Evolutionary conservation across 2,888 invertebrate species (phyloP).

Genomic region (Meloe dianella): DNA sequence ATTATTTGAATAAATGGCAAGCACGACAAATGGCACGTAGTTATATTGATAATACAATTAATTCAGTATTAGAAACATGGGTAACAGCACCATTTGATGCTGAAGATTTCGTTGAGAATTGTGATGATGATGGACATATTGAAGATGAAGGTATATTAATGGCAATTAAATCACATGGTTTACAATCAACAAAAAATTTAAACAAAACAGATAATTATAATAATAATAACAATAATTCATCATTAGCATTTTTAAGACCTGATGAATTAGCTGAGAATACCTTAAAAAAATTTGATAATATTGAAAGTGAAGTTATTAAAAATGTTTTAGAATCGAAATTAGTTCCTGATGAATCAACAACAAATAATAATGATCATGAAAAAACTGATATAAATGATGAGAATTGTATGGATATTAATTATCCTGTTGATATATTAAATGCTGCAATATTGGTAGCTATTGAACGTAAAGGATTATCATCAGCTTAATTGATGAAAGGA

Average conservation of each 20-base stretch:
- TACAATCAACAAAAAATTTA: slow-evolving; percentile 58
- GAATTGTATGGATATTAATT: slow-evolving; percentile 37
- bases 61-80: slow-evolving; percentile 70
- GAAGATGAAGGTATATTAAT: slow-evolving; percentile 76
- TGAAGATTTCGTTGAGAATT: slow-evolving; percentile 64
- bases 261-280: slow-evolving; percentile 41
- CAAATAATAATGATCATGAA: slow-evolving; percentile 23
- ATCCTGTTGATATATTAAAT: slow-evolving; percentile 68
- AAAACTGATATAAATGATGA: slow-evolving; percentile 14
- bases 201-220: slow-evolving; percentile 29
- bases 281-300: slow-evolving; percentile 48
- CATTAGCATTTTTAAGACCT: slow-evolving; percentile 19
- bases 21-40: slow-evolving; percentile 70
- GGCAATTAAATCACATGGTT: slow-evolving; percentile 76
- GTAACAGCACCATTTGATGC: slow-evolving; percentile 57
- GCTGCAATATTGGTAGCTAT: slow-evolving; percentile 78
- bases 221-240: slow-evolving; percentile 14
- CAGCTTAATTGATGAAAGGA: slow-evolving; percentile 35
- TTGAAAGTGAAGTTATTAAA: slow-evolving; percentile 43
- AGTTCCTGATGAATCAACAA: slow-evolving; percentile 10
- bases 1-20: slow-evolving; percentile 67
- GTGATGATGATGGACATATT: slow-evolving; percentile 65
- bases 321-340: slow-evolving; percentile 32
- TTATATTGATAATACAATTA: slow-evolving; percentile 74
- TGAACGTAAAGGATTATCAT: slow-evolving; percentile 73